phyloP scores from a whole-genome alignment of 2,797 vertebrate genomes.

The Alauda arvensis region DNA sequence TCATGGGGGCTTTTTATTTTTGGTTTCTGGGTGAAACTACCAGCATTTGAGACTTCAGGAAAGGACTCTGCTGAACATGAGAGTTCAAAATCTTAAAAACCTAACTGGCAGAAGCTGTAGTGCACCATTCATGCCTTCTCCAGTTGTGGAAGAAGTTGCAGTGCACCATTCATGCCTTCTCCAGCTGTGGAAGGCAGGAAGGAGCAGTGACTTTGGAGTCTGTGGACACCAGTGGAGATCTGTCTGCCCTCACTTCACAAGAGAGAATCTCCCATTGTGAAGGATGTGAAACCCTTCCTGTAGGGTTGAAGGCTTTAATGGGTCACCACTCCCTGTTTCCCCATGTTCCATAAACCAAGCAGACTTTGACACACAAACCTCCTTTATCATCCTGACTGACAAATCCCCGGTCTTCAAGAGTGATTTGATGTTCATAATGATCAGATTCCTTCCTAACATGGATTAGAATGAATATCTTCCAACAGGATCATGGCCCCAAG shows the following conservation, averaged over 20 bases:
- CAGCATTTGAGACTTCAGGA: background rate
- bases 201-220: background rate
- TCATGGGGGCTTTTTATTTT: too few species aligned
- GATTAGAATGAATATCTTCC: background rate
- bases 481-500: background rate
- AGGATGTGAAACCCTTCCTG: background rate
- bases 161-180: accelerated
- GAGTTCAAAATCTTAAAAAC: background rate
- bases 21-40: background rate
- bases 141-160: background rate
- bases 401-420: background rate
- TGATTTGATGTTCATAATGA: background rate
- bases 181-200: background rate
- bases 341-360: background rate
- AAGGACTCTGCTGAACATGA: background rate
- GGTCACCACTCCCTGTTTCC: background rate
- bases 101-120: background rate
- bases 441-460: background rate
- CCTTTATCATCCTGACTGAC: background rate
- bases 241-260: background rate
- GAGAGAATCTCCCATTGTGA: background rate
- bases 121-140: accelerated
- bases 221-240: background rate
- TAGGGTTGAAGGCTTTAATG: background rate
- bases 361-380: background rate